phyloP scores from a whole-genome alignment of 2,797 vertebrate genomes.

The Synanceia verrucosa region DNA sequence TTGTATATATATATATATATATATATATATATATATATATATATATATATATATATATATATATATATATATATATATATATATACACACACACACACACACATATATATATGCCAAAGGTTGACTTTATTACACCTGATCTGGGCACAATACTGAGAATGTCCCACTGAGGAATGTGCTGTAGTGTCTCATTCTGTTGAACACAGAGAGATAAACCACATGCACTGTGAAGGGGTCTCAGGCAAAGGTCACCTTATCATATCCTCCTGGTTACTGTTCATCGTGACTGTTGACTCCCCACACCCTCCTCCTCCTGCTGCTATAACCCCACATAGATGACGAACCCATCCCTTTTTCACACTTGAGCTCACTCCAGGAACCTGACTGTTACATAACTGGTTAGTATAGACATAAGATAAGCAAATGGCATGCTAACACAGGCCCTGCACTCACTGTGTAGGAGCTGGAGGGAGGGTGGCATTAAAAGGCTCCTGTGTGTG shows the following conservation, averaged over 20 bases:
- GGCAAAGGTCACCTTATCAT: slow-evolving; percentile 1
- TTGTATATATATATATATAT: neutral
- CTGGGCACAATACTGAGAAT: neutral
- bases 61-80: no score
- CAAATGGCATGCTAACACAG: slow-evolving; percentile 15
- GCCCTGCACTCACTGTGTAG: slow-evolving; percentile 5
- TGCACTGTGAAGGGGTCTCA: slow-evolving; percentile 2
- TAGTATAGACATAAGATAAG: slow-evolving; percentile 36
- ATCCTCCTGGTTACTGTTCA: slow-evolving; percentile 45
- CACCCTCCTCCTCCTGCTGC: neutral
- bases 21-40: no score
- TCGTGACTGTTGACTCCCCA: slow-evolving; percentile 22
- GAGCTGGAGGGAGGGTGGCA: neutral
- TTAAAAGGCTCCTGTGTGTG: neutral
- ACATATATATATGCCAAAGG: neutral
- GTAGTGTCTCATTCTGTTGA: slow-evolving; percentile 15
- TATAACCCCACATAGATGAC: slow-evolving; percentile 19
- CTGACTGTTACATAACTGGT: slow-evolving; percentile 49
- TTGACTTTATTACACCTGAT: neutral
- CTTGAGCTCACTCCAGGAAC: slow-evolving; percentile 1
- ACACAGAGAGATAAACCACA: slow-evolving; percentile 17
- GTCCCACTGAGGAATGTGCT: slow-evolving; percentile 34
- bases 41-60: no score
- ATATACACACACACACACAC: no score
- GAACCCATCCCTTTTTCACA: slow-evolving; percentile 13